phyloP scores from a whole-genome alignment of 92 coral and sea anemone genomes.

The Paramuricea clavata region DNA sequence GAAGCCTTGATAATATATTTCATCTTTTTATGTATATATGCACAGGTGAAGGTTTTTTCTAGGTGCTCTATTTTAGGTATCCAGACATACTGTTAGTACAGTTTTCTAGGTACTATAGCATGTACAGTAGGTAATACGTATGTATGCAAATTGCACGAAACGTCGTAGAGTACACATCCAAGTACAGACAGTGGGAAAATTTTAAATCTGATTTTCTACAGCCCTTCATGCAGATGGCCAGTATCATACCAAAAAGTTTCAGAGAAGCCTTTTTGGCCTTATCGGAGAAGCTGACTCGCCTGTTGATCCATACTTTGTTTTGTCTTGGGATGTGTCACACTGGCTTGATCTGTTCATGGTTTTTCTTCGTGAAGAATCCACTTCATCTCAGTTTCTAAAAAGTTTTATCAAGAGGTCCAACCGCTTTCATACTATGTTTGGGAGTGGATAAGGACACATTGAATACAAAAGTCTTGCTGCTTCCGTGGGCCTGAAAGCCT shows the following conservation, averaged over 20 bases:
- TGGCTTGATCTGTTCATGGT: not conserved
- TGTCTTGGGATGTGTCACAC: slow-evolving; percentile 12
- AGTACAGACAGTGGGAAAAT: too few relatives aligned
- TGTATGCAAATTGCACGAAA: too few relatives aligned
- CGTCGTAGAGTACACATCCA: too few relatives aligned
- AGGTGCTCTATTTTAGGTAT: too few relatives aligned
- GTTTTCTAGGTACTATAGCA: too few relatives aligned
- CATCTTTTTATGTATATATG: too few relatives aligned
- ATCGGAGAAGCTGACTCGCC: not conserved
- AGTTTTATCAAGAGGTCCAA: not conserved
- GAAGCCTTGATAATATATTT: not conserved
- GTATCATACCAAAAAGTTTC: not conserved
- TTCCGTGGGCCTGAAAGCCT: not conserved
- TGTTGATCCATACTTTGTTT: not conserved
- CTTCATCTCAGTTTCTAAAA: not conserved
- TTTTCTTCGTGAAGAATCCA: not conserved
- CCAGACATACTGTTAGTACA: too few relatives aligned
- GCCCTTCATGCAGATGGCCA: slow-evolving; percentile 17
- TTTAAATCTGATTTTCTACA: too few relatives aligned
- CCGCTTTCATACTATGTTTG: not conserved
- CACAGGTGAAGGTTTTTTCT: too few relatives aligned
- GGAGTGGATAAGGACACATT: not conserved
- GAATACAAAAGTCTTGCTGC: not conserved
- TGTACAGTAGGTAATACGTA: too few relatives aligned
- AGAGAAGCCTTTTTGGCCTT: not conserved